phyloP scores from a whole-genome alignment of 2,888 invertebrate genomes.

The Hydraecia micacea region DNA sequence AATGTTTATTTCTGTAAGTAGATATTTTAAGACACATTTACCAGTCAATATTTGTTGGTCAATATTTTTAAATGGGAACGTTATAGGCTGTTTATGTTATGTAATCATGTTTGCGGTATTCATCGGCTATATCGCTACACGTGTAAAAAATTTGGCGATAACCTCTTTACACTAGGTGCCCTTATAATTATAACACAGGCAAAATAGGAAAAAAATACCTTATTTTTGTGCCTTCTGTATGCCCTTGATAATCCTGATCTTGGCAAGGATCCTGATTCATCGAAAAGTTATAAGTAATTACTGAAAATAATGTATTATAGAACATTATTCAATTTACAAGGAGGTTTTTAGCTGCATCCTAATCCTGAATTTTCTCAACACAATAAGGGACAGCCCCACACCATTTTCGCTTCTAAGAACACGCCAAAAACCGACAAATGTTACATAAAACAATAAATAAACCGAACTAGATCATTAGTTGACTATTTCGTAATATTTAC shows the following conservation, averaged over 20 bases:
- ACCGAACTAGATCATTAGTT: conserved; percentile 51
- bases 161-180: background rate
- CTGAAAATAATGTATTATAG: background rate
- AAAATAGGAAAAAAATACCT: background rate
- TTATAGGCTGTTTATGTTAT: background rate
- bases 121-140: background rate
- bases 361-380: background rate
- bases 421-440: background rate
- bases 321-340: background rate
- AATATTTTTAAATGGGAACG: background rate
- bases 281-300: background rate
- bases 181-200: background rate
- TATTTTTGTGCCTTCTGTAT: background rate
- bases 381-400: background rate
- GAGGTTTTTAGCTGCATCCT: background rate
- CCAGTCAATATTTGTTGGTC: background rate
- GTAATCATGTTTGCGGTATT: background rate
- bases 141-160: conserved; percentile 5
- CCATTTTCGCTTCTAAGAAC: conserved; percentile 11
- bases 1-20: background rate
- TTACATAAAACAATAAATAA: conserved; percentile 37
- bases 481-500: conserved; percentile 59
- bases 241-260: background rate
- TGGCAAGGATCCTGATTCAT: background rate
- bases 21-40: background rate